Evolutionary conservation across 64 coral and sea anemone species (phyloP).

Genomic region (Montipora sp.): DNA sequence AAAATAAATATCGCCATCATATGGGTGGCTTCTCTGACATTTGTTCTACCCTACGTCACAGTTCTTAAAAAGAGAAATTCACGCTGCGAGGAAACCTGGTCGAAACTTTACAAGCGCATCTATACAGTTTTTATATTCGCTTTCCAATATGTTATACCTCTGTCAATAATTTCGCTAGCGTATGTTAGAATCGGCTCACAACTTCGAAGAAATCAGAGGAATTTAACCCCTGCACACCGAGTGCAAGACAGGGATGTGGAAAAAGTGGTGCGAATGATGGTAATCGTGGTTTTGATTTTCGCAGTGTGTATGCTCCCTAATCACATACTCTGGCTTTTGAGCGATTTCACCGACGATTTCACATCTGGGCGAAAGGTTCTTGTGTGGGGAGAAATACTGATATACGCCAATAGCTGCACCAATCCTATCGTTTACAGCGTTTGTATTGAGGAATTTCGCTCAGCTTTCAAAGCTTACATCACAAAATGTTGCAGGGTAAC

Average conservation of each 20-base stretch:
- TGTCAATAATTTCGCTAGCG: slow-evolving; percentile 78
- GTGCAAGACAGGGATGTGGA: slow-evolving; percentile 82
- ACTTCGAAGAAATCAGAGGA: slow-evolving; percentile 67
- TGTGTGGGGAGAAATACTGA: slow-evolving; percentile 82
- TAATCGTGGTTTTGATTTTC: slow-evolving; percentile 79
- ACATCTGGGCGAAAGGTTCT: slow-evolving; percentile 50
- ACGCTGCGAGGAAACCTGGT: slow-evolving; percentile 76
- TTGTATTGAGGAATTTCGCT: slow-evolving; percentile 93
- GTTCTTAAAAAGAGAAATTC: slow-evolving; percentile 61
- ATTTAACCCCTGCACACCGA: slow-evolving; percentile 74
- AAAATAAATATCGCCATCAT: slow-evolving; percentile 70
- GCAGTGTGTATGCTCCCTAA: slow-evolving; percentile 91
- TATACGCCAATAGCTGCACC: slow-evolving; percentile 89
- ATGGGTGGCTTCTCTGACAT: slow-evolving; percentile 62
- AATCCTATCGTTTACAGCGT: slow-evolving; percentile 92
- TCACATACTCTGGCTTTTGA: slow-evolving; percentile 82
- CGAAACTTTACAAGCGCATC: slow-evolving; percentile 48
- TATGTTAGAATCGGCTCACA: slow-evolving; percentile 73
- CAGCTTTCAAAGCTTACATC: slow-evolving; percentile 87
- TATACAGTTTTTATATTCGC: slow-evolving; percentile 87
- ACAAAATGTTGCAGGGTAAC: slow-evolving; percentile 91
- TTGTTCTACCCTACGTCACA: slow-evolving; percentile 72
- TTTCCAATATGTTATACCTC: slow-evolving; percentile 85
- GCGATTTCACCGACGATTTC: slow-evolving; percentile 64
- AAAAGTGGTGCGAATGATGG: slow-evolving; percentile 90